Evolutionary conservation across 2,888 invertebrate species (phyloP).

Genomic region (Dascillus cervinus): DNA sequence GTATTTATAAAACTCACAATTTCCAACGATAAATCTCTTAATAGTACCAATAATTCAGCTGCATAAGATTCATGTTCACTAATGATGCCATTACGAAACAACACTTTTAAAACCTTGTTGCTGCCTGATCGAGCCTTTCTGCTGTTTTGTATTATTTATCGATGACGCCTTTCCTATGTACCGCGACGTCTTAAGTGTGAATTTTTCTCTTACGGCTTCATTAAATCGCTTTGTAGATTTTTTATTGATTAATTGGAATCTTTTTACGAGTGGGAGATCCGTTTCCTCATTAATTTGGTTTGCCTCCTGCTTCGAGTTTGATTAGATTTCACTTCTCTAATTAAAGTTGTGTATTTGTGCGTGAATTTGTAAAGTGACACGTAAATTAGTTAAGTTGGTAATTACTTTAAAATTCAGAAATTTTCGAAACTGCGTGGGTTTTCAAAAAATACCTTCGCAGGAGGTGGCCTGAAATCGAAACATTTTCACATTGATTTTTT

Average conservation of each 20-base stretch:
- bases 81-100: slow-evolving; percentile 9
- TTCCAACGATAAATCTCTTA: slow-evolving; percentile 9
- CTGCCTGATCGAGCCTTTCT: background rate
- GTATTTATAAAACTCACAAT: slow-evolving; percentile 8
- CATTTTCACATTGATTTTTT: too few species aligned
- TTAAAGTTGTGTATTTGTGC: slow-evolving; percentile 22
- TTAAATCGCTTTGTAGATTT: too few species aligned
- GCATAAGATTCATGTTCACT: slow-evolving; percentile 6
- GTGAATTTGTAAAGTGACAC: too few species aligned
- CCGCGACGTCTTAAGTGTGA: too few species aligned
- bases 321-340: slow-evolving; percentile 30
- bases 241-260: background rate
- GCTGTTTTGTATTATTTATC: background rate
- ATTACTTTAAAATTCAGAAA: slow-evolving; percentile 3
- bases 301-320: slow-evolving; percentile 27
- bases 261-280: background rate
- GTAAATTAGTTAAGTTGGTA: too few species aligned
- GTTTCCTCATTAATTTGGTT: slow-evolving; percentile 20
- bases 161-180: background rate
- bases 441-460: too few species aligned
- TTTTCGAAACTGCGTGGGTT: too few species aligned
- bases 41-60: slow-evolving; percentile 11
- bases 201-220: too few species aligned
- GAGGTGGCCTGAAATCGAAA: too few species aligned
- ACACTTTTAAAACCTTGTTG: slow-evolving; percentile 2